Base-by-base conservation (phyloP, 1,140 invertebrate species). In the Anagrus nilaparvatae region DNA sequence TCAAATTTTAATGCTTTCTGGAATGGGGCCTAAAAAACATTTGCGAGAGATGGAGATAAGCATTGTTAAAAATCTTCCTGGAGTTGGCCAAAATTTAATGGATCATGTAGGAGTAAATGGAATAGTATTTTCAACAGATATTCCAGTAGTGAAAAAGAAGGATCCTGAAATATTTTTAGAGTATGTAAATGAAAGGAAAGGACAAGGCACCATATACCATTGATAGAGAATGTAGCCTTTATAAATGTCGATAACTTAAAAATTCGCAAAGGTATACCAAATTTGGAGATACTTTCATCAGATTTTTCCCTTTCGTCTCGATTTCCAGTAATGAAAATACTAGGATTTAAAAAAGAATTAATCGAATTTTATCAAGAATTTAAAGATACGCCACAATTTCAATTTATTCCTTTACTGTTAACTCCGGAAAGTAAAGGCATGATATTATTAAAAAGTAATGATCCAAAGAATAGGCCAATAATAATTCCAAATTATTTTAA, bases 1-100 rank as follows among this genome's bases (percentile, higher is more conserved):
- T 0, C 85, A 89, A 48, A 58, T 94, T 23, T 59, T 94, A 34
- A 89, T 93, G 87, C 55, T 93, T 0, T 91, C 87, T 0, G 90
- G 90, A 1, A 73, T 93, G 29, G 90, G 89, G 1, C 88, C 87
- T 0, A 71, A 69, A 23, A 69, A 81, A 5, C 85, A 93, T 47
- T 67, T 94, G 6, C 59, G 69, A 30, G 63, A 80, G 24, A 60
- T 84, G 13, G 78, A 79, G 4, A 84, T 91, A 24, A 72, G 72
- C 6, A 75, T 86, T 0, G 45, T 87, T 0, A 78, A 77, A 53
- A 77, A 91, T 61, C 66, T 87, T n/a, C n/a, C n/a, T n/a, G 77
- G 75, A 2, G 79, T 82, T 0, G 84, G 84, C 1, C 74, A 84
- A 49, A 87, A 87, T 58, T 61, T 87, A 25, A 83, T 87, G 57